These are phyloP conservation scores for Cryptomyrus ogoouensis DNA, from an alignment of 2,113 vertebrate genomes.

Conservation along the genomic window DNA sequence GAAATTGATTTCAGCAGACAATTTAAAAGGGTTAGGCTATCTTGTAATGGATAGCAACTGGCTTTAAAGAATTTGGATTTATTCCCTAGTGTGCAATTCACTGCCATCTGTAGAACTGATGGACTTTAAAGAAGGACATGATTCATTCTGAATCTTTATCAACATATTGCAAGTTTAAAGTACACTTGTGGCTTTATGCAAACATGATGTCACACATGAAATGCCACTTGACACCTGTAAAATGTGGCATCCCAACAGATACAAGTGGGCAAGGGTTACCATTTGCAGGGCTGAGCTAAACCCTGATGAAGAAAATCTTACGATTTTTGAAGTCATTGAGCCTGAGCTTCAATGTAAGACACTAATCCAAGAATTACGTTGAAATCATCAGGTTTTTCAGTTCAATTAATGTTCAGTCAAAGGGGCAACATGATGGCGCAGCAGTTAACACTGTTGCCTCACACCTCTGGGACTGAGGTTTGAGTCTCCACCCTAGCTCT, in stretches of 20 bases:
- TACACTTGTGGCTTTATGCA: neutral
- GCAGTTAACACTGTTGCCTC: neutral
- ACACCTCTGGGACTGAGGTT: neutral
- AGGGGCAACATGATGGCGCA: neutral
- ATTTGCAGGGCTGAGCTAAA: neutral
- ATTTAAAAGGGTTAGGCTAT: neutral
- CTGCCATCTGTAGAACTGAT: neutral
- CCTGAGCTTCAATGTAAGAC: neutral
- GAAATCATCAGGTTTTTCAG: neutral
- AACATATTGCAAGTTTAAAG: neutral
- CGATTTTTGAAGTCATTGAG: neutral
- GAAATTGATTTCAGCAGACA: neutral
- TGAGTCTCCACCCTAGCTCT: neutral
- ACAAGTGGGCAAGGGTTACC: neutral
- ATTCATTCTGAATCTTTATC: neutral
- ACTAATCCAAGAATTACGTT: neutral
- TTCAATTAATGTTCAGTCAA: neutral
- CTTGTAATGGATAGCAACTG: neutral
- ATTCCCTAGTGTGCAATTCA: neutral
- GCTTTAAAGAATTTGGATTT: neutral
- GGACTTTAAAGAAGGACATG: neutral
- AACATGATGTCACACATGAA: neutral
- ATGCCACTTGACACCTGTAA: neutral
- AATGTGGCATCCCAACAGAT: neutral
- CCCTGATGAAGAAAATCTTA: neutral